These are phyloP conservation scores for Sebastes trivittatus DNA, from an alignment of 2,797 vertebrate species.

Conservation along the genomic window DNA sequence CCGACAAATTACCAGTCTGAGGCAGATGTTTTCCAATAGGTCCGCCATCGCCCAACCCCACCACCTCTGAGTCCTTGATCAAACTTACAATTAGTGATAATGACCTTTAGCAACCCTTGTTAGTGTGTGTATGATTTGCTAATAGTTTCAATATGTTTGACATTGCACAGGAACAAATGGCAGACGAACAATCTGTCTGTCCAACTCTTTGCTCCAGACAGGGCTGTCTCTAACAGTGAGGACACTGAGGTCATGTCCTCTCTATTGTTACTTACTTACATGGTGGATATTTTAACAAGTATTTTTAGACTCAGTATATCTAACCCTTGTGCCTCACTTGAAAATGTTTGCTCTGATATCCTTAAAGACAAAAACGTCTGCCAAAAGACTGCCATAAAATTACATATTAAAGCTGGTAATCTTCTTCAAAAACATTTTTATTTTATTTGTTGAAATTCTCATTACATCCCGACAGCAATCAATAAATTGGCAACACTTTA, in stretches of 20 bases:
- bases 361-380: not conserved
- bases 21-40: not conserved
- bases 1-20: slow-evolving; percentile 4
- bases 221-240: not conserved
- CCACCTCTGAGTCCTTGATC: not conserved
- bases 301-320: no score
- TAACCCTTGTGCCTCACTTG: no score
- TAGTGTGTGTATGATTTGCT: not conserved
- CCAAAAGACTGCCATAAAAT: not conserved
- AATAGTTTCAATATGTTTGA: not conserved
- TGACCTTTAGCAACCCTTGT: not conserved
- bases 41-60: not conserved
- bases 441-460: no score
- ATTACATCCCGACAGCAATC: no score
- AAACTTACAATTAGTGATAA: not conserved
- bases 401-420: no score
- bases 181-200: not conserved
- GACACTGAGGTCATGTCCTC: no score
- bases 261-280: not conserved
- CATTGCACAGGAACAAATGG: not conserved
- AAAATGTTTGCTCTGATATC: not conserved
- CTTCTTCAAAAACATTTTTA: no score
- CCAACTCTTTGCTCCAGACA: not conserved
- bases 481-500: no score
- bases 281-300: no score